Evolutionary conservation across 2,888 invertebrate species (phyloP), one percentile per base, ranked within the genome.

Genomic region (Eudasyphora cyanicolor): DNA sequence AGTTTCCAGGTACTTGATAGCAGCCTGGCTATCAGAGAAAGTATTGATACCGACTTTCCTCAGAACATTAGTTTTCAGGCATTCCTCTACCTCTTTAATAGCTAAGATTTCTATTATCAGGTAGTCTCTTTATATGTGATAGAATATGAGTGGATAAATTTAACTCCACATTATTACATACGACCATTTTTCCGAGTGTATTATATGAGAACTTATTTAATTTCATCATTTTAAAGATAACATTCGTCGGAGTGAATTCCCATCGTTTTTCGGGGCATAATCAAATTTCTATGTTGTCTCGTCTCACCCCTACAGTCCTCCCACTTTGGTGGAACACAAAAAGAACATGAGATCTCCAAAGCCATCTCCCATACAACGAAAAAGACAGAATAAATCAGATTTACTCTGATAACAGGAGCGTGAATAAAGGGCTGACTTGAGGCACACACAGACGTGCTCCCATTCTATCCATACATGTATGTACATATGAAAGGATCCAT

Each of bases 361-460:
- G 17, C 8, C 67, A 14, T 51, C 42, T 49, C 51, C n/a, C 21
- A 42, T n/a, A 45, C 42, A 17, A 54, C n/a, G 51, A 38, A 70
- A 70, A 57, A 51, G 35, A 8, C 19, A 67, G 17, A 29, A 32
- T 64, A 49, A 74, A 67, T 67, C 24, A 73, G 75, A 71, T 84
- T 81, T 84, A 81, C 71, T 81, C 29, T 74, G 84, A 84, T 84
- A 84, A 84, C 79, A 69, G 71, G 81, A 81, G 78, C 81, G 78
- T 84, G 78, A 84, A 84, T 84, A 84, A 84, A 79, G 81, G 81
- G 29, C 84, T 81, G 78, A 69, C 78, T 73, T 71, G 60, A 14
- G 42, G 64, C 29, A 51, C 29, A 51, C 29, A 21, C 54, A 32
- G 19, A 78, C 21, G n/a, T 8, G 8, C 32, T 6, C 32, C 4